These are phyloP conservation scores for Lordiphosa mommai DNA, from an alignment of 1,140 invertebrate species.

Conservation along the genomic window DNA sequence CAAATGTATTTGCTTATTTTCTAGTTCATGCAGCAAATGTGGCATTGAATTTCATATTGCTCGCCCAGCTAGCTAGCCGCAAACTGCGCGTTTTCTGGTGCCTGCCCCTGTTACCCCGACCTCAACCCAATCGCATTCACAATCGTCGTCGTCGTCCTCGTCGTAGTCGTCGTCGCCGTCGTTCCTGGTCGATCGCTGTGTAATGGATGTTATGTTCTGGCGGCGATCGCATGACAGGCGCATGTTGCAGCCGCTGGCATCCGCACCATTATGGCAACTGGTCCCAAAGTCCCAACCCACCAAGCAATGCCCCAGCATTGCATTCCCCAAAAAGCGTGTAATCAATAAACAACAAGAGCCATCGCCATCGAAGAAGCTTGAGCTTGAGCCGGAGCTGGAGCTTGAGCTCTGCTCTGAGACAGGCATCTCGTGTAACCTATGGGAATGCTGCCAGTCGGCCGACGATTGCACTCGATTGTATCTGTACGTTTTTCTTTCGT, in stretches of 20 bases:
- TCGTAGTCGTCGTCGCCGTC: slow-evolving; percentile 23
- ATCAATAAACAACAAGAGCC: slow-evolving; percentile 77
- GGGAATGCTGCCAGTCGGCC: slow-evolving; percentile 45
- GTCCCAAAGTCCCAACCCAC: slow-evolving; percentile 25
- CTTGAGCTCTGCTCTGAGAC: slow-evolving; percentile 8
- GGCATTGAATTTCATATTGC: slow-evolving; percentile 77
- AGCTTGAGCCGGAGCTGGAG: slow-evolving; percentile 10
- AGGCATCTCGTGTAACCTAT: slow-evolving; percentile 60
- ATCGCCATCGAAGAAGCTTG: slow-evolving; percentile 53
- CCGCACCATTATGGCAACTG: slow-evolving; percentile 74
- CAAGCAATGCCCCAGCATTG: slow-evolving; percentile 56
- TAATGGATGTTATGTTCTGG: slow-evolving; percentile 77
- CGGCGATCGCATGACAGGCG: slow-evolving; percentile 76
- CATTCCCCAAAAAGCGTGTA: slow-evolving; percentile 77
- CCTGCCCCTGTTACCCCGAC: slow-evolving; percentile 1
- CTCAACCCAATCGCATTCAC: slow-evolving; percentile 39
- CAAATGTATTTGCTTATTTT: slow-evolving; percentile 23
- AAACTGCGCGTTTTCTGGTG: slow-evolving; percentile 4
- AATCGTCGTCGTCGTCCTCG: slow-evolving; percentile 30
- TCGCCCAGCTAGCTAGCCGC: slow-evolving; percentile 23
- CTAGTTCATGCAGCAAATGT: slow-evolving; percentile 72
- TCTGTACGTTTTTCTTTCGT: slow-evolving; percentile 48
- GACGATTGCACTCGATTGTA: slow-evolving; percentile 68
- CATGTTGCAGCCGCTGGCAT: slow-evolving; percentile 76
- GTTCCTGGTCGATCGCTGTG: slow-evolving; percentile 47